Conservation (phyloP, 2,888 invertebrate species). For the Cylloceria caligata region DNA sequence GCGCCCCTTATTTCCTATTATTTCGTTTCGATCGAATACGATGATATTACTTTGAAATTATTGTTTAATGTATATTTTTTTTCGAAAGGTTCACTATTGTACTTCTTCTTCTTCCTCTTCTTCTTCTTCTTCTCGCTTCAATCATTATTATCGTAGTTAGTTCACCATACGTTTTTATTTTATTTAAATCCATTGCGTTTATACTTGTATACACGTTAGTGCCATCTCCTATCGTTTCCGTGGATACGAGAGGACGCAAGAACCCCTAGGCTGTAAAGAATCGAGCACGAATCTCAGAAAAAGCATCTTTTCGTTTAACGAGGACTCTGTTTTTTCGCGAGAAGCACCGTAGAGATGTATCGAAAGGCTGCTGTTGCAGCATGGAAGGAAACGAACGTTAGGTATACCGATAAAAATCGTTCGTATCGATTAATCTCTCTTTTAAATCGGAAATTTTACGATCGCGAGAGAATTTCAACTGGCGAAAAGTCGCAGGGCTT, state of each 20-base stretch:
- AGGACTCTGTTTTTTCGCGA: conserved; percentile 48
- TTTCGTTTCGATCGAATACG: background rate
- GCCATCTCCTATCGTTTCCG: conserved; percentile 15
- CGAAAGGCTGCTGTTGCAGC: conserved; percentile 22
- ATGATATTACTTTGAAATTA: background rate
- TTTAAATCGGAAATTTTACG: conserved; percentile 71
- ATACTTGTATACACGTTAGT: background rate
- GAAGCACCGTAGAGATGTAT: conserved; percentile 34
- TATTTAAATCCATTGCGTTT: background rate
- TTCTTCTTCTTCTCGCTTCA: background rate
- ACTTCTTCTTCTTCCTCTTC: too few species aligned
- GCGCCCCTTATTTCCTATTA: background rate
- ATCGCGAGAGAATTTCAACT: conserved; percentile 49
- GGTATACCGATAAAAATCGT: conserved; percentile 70
- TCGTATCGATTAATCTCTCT: conserved; percentile 71
- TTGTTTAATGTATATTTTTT: too few species aligned
- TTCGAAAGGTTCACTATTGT: too few species aligned
- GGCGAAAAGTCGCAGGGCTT: conserved; percentile 26
- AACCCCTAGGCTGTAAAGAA: conserved; percentile 39
- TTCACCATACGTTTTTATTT: background rate
- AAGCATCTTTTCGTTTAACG: conserved; percentile 65
- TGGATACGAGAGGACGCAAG: conserved; percentile 53
- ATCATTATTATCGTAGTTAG: background rate
- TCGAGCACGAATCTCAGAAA: conserved; percentile 62
- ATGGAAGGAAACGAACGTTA: conserved; percentile 53